Evolutionary conservation across 2,113 vertebrate genomes (phyloP), one percentile per base, ranked within the genome.

Genomic region (Macrotus californicus): DNA sequence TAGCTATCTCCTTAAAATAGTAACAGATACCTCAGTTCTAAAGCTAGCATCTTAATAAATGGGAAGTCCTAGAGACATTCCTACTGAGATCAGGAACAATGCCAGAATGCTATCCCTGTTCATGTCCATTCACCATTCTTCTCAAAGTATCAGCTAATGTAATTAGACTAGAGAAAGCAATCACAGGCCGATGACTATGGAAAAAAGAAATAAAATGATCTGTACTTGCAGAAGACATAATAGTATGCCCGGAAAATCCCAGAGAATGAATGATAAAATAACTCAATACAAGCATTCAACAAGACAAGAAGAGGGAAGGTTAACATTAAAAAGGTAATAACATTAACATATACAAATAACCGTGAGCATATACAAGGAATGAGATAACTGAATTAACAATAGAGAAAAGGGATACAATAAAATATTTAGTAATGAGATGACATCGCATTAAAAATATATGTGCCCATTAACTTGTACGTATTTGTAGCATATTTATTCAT

Each of bases 241-340:
- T 3, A 34, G 48, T 34, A 70, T n/a, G 54, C 80, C 50, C 87
- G 24, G 61, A 67, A 84, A 85, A 50, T 41, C 26, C 9, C 48
- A 34, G 0, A 67, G 34, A 69, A 84, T 77, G 59, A 56, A 72
- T 41, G 36, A 56, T 77, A 73, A 95, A 76, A 93, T 36, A 93
- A 48, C 34, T 77, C 21, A 41, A 16, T 31, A 36, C 61, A 73
- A 69, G 15, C 43, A 73, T 83, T 81, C 41, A 85, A 1, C 29
- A 75, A 54, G 34, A 73, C 26, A 61, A 39, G 6, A 41, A 89
- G 39, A 46, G 16, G 46, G 11, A 70, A 70, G 11, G 6, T 50
- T 18, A 79, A 61, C 22, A 34, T 34, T 19, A 80, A 48, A 92
- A 54, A 36, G 16, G 2, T 4, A 41, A 15, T n/a, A n/a, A 3